Evolutionary conservation across 2,113 vertebrate species (phyloP).

Genomic region (Scytalopus superciliaris): DNA sequence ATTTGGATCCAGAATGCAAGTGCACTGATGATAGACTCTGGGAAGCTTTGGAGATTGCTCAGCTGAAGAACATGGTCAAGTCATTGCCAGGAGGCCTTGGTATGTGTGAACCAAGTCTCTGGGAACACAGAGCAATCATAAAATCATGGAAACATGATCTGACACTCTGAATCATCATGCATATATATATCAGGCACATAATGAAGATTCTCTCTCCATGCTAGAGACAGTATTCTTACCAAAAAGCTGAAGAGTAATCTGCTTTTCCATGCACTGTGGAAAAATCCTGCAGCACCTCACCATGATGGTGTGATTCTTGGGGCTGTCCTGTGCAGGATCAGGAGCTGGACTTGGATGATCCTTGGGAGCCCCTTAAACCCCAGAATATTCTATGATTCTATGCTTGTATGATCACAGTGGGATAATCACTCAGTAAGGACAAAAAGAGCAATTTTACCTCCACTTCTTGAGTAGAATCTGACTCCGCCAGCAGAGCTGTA

Average conservation of each 20-base stretch:
- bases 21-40: constrained; percentile 93
- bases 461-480: background rate
- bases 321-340: background rate
- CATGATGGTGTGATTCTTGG: background rate
- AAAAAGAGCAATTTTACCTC: background rate
- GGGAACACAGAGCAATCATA: background rate
- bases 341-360: background rate
- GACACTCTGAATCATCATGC: background rate
- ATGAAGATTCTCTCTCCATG: background rate
- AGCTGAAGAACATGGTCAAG: constrained; percentile 97
- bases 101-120: constrained; percentile 55
- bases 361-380: background rate
- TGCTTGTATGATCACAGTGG: background rate
- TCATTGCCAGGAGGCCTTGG: constrained; percentile 92
- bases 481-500: background rate
- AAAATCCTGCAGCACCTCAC: background rate
- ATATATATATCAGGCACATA: background rate
- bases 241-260: background rate
- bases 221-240: background rate
- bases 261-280: background rate
- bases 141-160: background rate
- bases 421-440: background rate
- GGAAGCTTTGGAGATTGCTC: constrained; percentile 98
- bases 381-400: background rate
- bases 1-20: constrained; percentile 92